Evolutionary conservation across 2,888 invertebrate genomes (phyloP), one percentile per base, ranked within the genome.

Genomic region (Elegia similella): DNA sequence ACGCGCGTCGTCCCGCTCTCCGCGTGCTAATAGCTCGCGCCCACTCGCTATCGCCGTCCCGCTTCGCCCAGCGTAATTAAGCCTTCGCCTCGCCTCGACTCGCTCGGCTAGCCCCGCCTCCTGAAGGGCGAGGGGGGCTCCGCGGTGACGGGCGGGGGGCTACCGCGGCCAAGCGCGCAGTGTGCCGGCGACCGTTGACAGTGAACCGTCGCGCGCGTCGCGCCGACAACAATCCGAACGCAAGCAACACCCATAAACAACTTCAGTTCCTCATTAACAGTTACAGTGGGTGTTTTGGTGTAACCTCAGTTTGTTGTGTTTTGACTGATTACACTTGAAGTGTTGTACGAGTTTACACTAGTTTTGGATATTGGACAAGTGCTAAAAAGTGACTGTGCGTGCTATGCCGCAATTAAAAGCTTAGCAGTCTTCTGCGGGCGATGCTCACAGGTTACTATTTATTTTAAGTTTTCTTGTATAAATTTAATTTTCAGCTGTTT

Each of bases 1-100:
- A 88, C 89, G 89, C 77, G 86, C 89, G 88, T 88, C 93, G 91
- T 89, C 92, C 88, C 88, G 88, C 93, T 92, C 93, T 93, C 93
- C 92, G 92, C 92, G 92, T 85, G 93, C 93, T 93, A 93, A 93
- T 93, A 93, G 93, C 93, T 92, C 92, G 93, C 92, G 92, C 92
- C 89, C 91, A 86, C 89, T 88, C 81, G 72, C 82, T 90, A 88
- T 86, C 82, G 85, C 88, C 84, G 84, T 92, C 92, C 86, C 85
- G 85, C 80, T 92, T 84, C 79, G 80, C 78, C 88, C 84, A 80
- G 82, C 87, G 90, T 90, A 90, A 90, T 91, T 90, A 90, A 88
- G 90, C 87, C 77, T 75, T 87, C 85, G 89, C 85, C 88, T 89
- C 86, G 86, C 86, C 87, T 88, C 86, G 85, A 79, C 85, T 86